Base-by-base conservation (phyloP, 2,888 invertebrate genomes). In the Empis livida region DNA sequence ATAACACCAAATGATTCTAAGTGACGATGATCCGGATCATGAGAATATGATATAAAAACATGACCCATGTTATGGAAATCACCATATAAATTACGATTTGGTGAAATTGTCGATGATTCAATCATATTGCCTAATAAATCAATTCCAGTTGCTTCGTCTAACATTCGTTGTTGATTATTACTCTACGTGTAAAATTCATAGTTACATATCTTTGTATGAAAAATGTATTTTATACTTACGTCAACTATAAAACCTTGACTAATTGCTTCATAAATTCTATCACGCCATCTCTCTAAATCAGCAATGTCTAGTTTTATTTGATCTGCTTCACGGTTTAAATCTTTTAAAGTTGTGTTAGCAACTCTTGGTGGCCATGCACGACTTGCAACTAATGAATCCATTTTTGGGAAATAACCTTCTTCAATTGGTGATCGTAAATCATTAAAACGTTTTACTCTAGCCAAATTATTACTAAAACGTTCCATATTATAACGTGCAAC, bases 1-100 rank as follows among this genome's bases (percentile, higher is more conserved):
- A 90, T 89, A 27, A 87, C 82, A 38, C 84, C 81, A 58, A 84
- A 84, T 43, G 78, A 77, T 68, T 90, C 89, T 82, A 87, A 60
- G 46, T 63, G 62, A 44, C 67, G 64, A 60, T 82, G 79, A 63
- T 87, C 86, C 0, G 89, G 88, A 64, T 91, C 90, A 60, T 90
- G 89, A 4, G 79, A 70, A 61, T 79, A 82, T 0, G 85, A 79
- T 51, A 89, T 77, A 60, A 85, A 76, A 5, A 85, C 78, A 60
- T 90, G 90, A 0, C 87, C 88, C 72, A 82, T 75, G 67, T 89
- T 89, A 68, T 91, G 90, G 35, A 88, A 59, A 65, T 87, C 82
- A 0, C 90, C 90, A 61, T 87, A 88, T 59, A 82, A 73, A 31
- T 71, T 69, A 3, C 75, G 70, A 69, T 88, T 87, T 6, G 77